These are phyloP conservation scores for Drosophila colorata DNA, from an alignment of 2,888 invertebrate species.

Conservation along the genomic window DNA sequence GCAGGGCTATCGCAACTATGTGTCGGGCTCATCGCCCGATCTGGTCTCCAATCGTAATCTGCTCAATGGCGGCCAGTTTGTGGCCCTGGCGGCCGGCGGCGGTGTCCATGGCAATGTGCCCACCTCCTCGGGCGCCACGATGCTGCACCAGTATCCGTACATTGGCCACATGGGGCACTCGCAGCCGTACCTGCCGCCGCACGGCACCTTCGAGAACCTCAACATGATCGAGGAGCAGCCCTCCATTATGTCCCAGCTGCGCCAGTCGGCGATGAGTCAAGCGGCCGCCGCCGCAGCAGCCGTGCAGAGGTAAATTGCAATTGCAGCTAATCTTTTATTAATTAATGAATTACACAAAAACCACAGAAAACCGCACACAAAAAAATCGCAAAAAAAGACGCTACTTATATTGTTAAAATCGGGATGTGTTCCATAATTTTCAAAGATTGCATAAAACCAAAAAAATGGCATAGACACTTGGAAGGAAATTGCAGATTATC, in stretches of 20 bases:
- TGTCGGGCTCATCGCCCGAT: slow-evolving; percentile 92
- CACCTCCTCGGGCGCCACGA: slow-evolving; percentile 73
- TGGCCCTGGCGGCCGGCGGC: slow-evolving; percentile 58
- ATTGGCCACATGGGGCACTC: slow-evolving; percentile 84
- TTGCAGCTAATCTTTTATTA: too few relatives aligned
- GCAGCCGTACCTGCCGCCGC: slow-evolving; percentile 86
- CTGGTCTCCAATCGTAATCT: slow-evolving; percentile 90
- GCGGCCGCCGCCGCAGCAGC: slow-evolving; percentile 65
- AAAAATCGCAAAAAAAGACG: too few relatives aligned
- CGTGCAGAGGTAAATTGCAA: slow-evolving; percentile 64
- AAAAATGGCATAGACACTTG: too few relatives aligned
- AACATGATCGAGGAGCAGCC: slow-evolving; percentile 86
- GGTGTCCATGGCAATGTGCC: slow-evolving; percentile 83
- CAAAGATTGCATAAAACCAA: too few relatives aligned
- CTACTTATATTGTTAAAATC: too few relatives aligned
- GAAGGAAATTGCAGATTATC: too few relatives aligned
- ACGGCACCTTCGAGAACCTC: slow-evolving; percentile 91
- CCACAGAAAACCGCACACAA: too few relatives aligned
- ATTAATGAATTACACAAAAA: too few relatives aligned
- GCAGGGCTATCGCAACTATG: slow-evolving; percentile 86
- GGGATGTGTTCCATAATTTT: too few relatives aligned
- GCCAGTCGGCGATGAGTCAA: slow-evolving; percentile 81
- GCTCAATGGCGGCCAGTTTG: slow-evolving; percentile 84
- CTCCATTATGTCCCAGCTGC: slow-evolving; percentile 82
- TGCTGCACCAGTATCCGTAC: slow-evolving; percentile 82